Evolutionary conservation across 2,113 vertebrate species (phyloP).

Genomic region (Forbesichthys agassizii): DNA sequence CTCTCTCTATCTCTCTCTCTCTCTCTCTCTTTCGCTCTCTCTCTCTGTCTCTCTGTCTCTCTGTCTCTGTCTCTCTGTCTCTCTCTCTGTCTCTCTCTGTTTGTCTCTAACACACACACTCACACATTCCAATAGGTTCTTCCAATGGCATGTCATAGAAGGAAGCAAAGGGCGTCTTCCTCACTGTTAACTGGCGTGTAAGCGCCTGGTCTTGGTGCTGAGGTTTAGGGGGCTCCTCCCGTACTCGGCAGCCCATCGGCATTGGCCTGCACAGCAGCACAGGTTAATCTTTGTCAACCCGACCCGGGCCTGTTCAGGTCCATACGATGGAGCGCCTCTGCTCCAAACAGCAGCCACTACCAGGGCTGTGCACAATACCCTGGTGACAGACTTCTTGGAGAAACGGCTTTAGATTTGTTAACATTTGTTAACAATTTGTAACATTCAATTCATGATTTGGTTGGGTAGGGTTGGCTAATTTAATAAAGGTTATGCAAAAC

Average conservation of each 20-base stretch:
- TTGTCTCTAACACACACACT: not conserved
- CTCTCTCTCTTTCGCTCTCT: too few relatives aligned
- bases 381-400: not conserved
- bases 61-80: too few relatives aligned
- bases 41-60: too few relatives aligned
- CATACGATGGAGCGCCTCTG: slow-evolving; percentile 58
- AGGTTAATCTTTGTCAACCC: slow-evolving; percentile 46
- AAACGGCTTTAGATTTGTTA: not conserved
- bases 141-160: too few relatives aligned
- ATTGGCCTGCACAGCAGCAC: slow-evolving; percentile 20
- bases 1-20: too few relatives aligned
- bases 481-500: too few relatives aligned
- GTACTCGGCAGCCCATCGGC: not conserved
- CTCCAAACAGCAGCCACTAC: slow-evolving; percentile 23
- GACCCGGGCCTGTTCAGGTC: slow-evolving; percentile 31
- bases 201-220: slow-evolving; percentile 10
- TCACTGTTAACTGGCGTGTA: not conserved
- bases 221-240: too few relatives aligned
- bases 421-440: too few relatives aligned
- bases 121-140: not conserved
- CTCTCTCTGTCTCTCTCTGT: too few relatives aligned
- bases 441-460: not conserved
- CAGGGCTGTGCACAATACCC: not conserved
- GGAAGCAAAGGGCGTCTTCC: too few relatives aligned
- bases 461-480: not conserved